Evolutionary conservation across 1,140 invertebrate genomes (phyloP).

Genomic region (Caenorhabditis elegans): DNA sequence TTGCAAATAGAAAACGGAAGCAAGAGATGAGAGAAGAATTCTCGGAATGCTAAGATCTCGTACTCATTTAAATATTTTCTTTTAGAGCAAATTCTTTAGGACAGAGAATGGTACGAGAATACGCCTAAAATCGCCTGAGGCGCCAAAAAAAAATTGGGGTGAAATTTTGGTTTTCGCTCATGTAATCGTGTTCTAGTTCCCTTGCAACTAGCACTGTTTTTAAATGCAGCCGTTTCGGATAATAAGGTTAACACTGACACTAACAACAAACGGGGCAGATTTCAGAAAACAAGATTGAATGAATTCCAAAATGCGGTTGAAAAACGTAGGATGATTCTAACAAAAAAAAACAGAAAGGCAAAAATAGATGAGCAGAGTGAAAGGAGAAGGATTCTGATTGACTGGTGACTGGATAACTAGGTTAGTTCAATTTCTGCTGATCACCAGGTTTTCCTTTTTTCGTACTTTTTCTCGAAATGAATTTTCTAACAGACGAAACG

Average conservation of each 20-base stretch:
- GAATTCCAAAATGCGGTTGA: too few species aligned
- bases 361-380: neutral
- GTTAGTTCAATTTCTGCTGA: slow-evolving; percentile 1
- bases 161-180: neutral
- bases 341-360: neutral
- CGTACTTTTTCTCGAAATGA: too few species aligned
- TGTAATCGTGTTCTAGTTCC: too few species aligned
- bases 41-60: neutral
- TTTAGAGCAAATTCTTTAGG: neutral
- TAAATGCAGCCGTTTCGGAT: neutral
- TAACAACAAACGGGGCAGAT: neutral
- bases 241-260: neutral
- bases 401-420: slow-evolving; percentile 22
- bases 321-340: neutral
- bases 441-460: neutral
- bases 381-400: neutral
- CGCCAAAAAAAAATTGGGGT: neutral
- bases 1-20: neutral
- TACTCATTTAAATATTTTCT: slow-evolving; percentile 1
- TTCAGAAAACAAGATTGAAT: neutral
- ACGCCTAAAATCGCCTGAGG: slow-evolving; percentile 14
- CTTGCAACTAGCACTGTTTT: slow-evolving; percentile 21
- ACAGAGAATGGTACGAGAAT: slow-evolving; percentile 8
- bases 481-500: neutral
- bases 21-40: neutral